Conservation (phyloP, 2,888 invertebrate species). For the Drosophila kambysellisi region DNA sequence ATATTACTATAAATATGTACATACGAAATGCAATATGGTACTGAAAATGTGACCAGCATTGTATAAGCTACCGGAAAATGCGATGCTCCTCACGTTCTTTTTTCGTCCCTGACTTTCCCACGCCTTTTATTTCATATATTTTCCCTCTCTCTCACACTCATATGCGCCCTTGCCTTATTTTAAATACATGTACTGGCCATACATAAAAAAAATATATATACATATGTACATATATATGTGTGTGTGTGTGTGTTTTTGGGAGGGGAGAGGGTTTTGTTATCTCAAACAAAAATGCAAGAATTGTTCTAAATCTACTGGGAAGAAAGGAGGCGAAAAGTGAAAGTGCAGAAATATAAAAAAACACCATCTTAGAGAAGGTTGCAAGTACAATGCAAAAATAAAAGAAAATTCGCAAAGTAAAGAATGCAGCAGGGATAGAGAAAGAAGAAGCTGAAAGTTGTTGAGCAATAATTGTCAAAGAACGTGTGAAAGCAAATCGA, state of each 20-base stretch:
- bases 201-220: conserved; percentile 5
- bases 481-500: background rate
- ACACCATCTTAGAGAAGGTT: conserved; percentile 17
- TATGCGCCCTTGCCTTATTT: conserved; percentile 21
- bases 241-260: background rate
- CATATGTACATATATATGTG: background rate
- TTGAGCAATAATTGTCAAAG: conserved; percentile 11
- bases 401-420: conserved; percentile 6
- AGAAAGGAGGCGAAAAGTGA: conserved; percentile 55
- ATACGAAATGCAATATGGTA: background rate
- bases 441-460: background rate
- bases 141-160: background rate
- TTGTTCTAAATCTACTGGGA: conserved; percentile 68
- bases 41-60: conserved; percentile 2
- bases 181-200: conserved; percentile 13
- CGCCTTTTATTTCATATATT: conserved; percentile 45
- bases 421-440: background rate
- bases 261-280: conserved; percentile 5
- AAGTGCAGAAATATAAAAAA: conserved; percentile 50
- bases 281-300: conserved; percentile 62
- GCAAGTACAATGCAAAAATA: conserved; percentile 7
- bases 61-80: conserved; percentile 31
- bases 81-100: conserved; percentile 44
- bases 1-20: background rate
- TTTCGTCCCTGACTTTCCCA: conserved; percentile 56